Evolutionary conservation across 2,797 vertebrate species (phyloP), one percentile per base, ranked within the genome.

Genomic region (Spea hammondii): DNA sequence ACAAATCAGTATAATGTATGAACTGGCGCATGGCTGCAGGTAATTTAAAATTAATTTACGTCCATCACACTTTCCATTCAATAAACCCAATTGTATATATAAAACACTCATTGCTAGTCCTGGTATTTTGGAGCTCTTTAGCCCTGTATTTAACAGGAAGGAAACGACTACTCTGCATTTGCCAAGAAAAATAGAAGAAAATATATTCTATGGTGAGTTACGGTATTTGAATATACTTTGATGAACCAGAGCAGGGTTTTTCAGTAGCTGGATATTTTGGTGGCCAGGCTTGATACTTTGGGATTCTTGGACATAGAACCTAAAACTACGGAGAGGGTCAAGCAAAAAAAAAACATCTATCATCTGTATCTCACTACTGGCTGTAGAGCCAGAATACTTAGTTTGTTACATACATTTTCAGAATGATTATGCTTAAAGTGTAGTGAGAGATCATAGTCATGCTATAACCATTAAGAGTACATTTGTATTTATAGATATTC

Each of bases 111-210:
- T 62, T 65, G 65, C 70, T 70, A 47, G 57, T 11, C 65, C 72
- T 73, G 76, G 65, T 73, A 69, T 82, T 65, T 74, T 68, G 57
- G 70, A 77, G 57, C 65, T 74, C 70, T 82, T 77, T 57, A 65
- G 65, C 65, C 70, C 70, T 74, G 59, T 78, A 50, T 82, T 82
- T 77, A 70, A 74, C 75, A 78, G 70, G 80, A 78, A 75, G 75
- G 70, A 74, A 82, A 82, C 69, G 55, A 73, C 70, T 77, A 77
- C 68, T 77, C 69, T 70, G 59, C 3, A 51, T 65, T 65, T 77
- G 75, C 80, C 80, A 82, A 82, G 70, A 65, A 70, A 82, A 82
- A 74, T 62, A 82, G 75, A 69, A 65, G 75, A 68, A 78, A 82
- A 69, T 68, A 62, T 57, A 70, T 82, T 77, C 50, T 78, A 71